Evolutionary conservation across 2,113 vertebrate species (phyloP).

Genomic region (Gopherus flavomarginatus): DNA sequence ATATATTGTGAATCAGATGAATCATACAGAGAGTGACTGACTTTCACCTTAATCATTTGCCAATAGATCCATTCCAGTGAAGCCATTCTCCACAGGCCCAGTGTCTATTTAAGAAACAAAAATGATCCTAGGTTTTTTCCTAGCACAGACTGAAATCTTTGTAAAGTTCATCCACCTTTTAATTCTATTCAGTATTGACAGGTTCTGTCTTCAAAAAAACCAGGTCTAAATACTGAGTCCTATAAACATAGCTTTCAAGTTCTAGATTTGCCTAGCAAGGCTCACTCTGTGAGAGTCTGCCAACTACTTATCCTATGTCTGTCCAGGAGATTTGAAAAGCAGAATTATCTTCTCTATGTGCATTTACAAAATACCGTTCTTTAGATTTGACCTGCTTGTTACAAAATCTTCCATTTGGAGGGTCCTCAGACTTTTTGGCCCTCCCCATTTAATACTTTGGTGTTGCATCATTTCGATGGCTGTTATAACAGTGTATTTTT

Average conservation of each 20-base stretch:
- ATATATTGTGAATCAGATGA: not conserved
- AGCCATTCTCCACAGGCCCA: not conserved
- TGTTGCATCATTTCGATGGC: not conserved
- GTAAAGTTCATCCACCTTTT: not conserved
- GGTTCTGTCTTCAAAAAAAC: not conserved
- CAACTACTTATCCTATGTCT: not conserved
- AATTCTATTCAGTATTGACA: not conserved
- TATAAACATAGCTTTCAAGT: not conserved
- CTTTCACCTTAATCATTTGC: not conserved
- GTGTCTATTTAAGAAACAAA: not conserved
- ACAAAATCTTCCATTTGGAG: not conserved
- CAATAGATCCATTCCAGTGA: not conserved
- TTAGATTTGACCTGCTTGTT: not conserved
- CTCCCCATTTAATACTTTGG: not conserved
- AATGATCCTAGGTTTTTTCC: not conserved
- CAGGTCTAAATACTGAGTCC: not conserved
- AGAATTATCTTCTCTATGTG: not conserved
- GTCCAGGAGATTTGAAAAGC: not conserved
- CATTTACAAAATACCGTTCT: not conserved
- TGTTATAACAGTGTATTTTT: not conserved
- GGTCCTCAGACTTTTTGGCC: not conserved
- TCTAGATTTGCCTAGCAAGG: not conserved
- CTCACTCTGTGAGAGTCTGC: no score
- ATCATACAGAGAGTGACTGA: not conserved
- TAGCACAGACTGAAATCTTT: not conserved